These are phyloP conservation scores for Drosophila prolongata DNA, from an alignment of 2,888 invertebrate genomes.

Conservation along the genomic window DNA sequence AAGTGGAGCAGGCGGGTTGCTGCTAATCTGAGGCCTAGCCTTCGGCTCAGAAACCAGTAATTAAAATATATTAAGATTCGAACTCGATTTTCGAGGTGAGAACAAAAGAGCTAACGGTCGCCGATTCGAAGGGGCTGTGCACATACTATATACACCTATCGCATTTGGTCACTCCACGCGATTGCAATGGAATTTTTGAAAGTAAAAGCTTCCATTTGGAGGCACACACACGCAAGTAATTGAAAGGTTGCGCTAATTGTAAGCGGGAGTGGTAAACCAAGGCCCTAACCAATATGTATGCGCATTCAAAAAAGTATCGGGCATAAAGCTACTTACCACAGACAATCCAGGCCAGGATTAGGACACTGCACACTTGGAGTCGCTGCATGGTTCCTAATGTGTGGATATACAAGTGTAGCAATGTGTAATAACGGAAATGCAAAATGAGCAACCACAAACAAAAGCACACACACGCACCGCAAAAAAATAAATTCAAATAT, in stretches of 20 bases:
- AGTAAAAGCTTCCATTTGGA: slow-evolving; percentile 66
- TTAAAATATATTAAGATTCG: slow-evolving; percentile 51
- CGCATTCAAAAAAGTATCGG: no score
- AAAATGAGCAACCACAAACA: not conserved
- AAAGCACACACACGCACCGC: slow-evolving; percentile 12
- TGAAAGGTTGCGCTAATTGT: slow-evolving; percentile 58
- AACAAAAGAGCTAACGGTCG: slow-evolving; percentile 37
- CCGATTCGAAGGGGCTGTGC: not conserved
- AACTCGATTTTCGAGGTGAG: slow-evolving; percentile 34
- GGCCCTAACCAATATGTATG: not conserved
- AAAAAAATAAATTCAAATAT: slow-evolving; percentile 9
- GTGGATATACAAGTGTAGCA: not conserved
- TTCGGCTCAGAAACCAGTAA: slow-evolving; percentile 50
- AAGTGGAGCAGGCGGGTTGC: slow-evolving; percentile 42
- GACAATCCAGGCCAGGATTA: slow-evolving; percentile 67
- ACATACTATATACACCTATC: not conserved
- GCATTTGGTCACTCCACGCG: slow-evolving; percentile 8
- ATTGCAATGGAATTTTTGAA: slow-evolving; percentile 64
- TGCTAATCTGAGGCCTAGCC: slow-evolving; percentile 65
- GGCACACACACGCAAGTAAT: slow-evolving; percentile 38
- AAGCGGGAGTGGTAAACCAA: slow-evolving; percentile 15
- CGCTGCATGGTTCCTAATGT: slow-evolving; percentile 56
- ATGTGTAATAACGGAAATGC: slow-evolving; percentile 17
- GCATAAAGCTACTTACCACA: slow-evolving; percentile 67
- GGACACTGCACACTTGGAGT: slow-evolving; percentile 60